Percentiles rank a stretch among this genome's conserved stretches.
Evolutionary conservation across 2,797 vertebrate genomes (phyloP).

Genomic region (Phaenicophaeus curvirostris): DNA sequence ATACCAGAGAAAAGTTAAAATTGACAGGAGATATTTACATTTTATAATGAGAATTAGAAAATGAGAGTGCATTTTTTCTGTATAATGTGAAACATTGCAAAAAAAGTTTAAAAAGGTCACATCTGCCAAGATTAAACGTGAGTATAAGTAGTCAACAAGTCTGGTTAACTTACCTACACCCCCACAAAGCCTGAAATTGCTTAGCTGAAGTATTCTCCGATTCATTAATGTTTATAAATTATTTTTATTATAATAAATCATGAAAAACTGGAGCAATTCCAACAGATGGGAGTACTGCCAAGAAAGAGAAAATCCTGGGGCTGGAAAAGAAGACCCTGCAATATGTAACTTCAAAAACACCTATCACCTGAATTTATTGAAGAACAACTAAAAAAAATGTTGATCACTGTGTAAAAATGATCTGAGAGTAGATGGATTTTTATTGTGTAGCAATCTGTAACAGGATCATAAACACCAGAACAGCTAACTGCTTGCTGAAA

Average conservation of each 20-base stretch:
- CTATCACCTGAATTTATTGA: neutral
- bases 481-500: neutral
- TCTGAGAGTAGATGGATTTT: neutral
- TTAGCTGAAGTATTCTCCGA: neutral
- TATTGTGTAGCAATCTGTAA: neutral
- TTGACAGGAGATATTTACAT: neutral
- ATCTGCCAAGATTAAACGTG: neutral
- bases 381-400: neutral
- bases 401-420: neutral
- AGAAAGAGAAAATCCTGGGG: neutral
- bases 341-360: neutral
- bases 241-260: conserved; percentile 25
- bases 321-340: neutral
- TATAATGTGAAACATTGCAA: neutral
- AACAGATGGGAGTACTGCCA: neutral
- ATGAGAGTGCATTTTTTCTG: neutral
- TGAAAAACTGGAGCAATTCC: neutral
- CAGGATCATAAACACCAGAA: neutral
- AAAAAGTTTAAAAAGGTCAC: neutral
- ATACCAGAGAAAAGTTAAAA: neutral
- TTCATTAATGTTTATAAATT: neutral
- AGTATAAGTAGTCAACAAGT: neutral
- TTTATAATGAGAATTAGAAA: neutral
- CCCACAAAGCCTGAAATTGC: neutral
- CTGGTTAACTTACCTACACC: neutral